phyloP scores from a whole-genome alignment of 2,113 vertebrate species.

The Lipophrys pholis region DNA sequence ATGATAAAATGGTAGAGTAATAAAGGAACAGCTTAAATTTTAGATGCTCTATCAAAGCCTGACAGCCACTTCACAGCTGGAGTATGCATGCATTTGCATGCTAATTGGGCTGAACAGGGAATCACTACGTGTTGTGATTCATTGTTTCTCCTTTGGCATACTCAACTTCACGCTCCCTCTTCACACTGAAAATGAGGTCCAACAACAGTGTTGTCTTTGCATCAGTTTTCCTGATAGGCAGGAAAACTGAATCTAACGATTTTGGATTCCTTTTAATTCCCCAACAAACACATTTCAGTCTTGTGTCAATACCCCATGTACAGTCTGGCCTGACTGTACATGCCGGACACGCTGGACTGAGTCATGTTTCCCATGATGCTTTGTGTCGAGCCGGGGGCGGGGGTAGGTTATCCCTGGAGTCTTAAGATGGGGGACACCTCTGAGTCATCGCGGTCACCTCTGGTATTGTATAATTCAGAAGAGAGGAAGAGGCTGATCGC shows the following conservation, averaged over 20 bases:
- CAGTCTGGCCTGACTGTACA: not conserved
- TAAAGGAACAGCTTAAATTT: constrained; percentile 4
- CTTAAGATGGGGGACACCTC: constrained; percentile 47
- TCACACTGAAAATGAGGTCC: constrained; percentile 33
- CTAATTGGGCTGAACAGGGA: constrained; percentile 19
- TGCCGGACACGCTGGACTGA: constrained; percentile 32
- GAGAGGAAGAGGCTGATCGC: constrained; percentile 29
- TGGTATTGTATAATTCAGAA: constrained; percentile 32
- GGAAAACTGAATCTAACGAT: constrained; percentile 2
- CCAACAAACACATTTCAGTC: constrained; percentile 6
- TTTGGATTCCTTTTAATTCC: not conserved
- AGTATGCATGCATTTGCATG: constrained; percentile 55
- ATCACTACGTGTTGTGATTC: constrained; percentile 12
- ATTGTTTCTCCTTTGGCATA: constrained; percentile 30
- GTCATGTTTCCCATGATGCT: constrained; percentile 67
- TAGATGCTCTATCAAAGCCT: not conserved
- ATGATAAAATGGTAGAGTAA: not conserved
- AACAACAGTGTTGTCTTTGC: constrained; percentile 5
- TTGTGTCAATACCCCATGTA: not conserved
- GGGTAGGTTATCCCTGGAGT: constrained; percentile 52
- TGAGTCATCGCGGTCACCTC: constrained; percentile 65
- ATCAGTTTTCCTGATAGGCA: constrained; percentile 28
- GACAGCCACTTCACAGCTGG: constrained; percentile 29
- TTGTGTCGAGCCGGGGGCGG: constrained; percentile 24
- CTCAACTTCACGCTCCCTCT: constrained; percentile 9